phyloP scores from a whole-genome alignment of 2,113 vertebrate species.

The Pachypanchax playfairii region DNA sequence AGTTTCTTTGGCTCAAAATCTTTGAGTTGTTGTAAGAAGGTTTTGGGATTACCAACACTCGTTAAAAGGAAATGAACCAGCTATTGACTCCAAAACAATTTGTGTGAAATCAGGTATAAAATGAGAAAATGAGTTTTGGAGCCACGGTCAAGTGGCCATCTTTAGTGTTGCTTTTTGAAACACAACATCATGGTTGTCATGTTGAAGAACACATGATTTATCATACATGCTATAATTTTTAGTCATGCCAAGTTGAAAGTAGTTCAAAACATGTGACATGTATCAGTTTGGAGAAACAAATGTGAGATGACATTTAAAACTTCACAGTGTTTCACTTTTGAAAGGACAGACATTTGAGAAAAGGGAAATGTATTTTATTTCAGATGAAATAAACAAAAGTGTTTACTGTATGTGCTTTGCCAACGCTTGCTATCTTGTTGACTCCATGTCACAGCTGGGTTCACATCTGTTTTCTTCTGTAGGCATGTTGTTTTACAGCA shows the following conservation, averaged over 20 bases:
- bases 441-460: not conserved
- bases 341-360: not conserved
- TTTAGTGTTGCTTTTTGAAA: too few relatives aligned
- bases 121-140: too few relatives aligned
- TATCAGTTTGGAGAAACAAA: not conserved
- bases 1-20: too few relatives aligned
- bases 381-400: not conserved
- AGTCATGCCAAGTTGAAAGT: too few relatives aligned
- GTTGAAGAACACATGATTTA: not conserved
- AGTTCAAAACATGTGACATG: not conserved
- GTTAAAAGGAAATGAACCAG: too few relatives aligned
- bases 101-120: too few relatives aligned
- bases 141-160: too few relatives aligned
- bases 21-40: too few relatives aligned
- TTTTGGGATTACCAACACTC: too few relatives aligned
- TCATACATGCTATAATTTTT: too few relatives aligned
- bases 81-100: too few relatives aligned
- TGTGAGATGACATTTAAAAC: not conserved
- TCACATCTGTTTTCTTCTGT: constrained; percentile 3
- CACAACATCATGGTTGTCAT: too few relatives aligned
- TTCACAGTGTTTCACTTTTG: not conserved
- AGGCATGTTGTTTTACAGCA: constrained; percentile 1
- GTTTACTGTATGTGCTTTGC: not conserved
- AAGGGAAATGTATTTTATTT: not conserved
- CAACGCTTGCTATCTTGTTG: not conserved